Percentiles rank a stretch among this genome's conserved stretches.
Evolutionary conservation across 2,797 vertebrate species (phyloP).

Genomic region (Etheostoma nigrum): DNA sequence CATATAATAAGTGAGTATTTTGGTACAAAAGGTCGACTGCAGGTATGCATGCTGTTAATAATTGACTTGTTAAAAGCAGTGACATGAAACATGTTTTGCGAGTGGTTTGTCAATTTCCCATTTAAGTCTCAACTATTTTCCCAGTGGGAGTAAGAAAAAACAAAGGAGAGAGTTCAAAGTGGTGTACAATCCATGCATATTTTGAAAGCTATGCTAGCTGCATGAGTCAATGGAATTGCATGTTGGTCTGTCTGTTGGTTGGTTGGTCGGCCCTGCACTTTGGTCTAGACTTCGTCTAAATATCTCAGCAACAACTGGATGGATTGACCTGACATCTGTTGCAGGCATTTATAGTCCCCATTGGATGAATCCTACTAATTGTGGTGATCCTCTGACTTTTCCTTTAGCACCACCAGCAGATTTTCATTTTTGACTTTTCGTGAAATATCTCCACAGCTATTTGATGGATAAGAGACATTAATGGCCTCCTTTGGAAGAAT

Average conservation of each 20-base stretch:
- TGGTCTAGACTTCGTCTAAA: not conserved
- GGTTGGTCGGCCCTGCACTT: not conserved
- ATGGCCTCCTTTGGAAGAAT: not conserved
- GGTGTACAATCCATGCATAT: not conserved
- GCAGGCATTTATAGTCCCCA: not conserved
- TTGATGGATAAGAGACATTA: not conserved
- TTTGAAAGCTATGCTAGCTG: not conserved
- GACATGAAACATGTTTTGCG: constrained; percentile 58
- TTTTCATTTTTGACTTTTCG: not conserved
- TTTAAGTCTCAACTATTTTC: constrained; percentile 50
- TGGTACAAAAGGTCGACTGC: constrained; percentile 82
- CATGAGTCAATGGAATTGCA: not conserved
- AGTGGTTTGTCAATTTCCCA: constrained; percentile 66
- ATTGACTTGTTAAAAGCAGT: constrained; percentile 77
- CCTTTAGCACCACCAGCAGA: not conserved
- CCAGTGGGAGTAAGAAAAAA: constrained; percentile 40
- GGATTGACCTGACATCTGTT: not conserved
- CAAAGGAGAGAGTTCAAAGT: constrained; percentile 10
- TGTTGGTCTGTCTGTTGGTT: not conserved
- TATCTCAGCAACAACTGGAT: not conserved
- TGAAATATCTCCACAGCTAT: not conserved
- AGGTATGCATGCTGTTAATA: constrained; percentile 84
- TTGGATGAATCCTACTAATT: not conserved
- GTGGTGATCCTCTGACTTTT: not conserved
- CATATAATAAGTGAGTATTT: constrained; percentile 86